A percentile compares a stretch with the other conserved stretches of the same genome.
Conservation (phyloP, 2,113 vertebrate genomes). For the Calypte anna region DNA sequence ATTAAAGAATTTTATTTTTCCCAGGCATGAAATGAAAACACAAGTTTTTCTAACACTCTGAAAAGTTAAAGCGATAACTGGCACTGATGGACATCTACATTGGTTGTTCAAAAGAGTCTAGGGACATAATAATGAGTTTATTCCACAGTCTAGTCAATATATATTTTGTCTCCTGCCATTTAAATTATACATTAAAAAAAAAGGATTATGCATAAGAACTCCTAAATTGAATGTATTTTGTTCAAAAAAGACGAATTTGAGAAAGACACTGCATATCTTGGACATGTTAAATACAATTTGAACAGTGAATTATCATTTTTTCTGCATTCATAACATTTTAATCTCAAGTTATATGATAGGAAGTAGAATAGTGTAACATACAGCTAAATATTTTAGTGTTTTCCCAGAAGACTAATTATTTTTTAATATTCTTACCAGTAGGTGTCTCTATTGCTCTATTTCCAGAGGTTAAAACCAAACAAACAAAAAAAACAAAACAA, state of each 20-base stretch:
- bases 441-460: conserved; percentile 66
- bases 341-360: background rate
- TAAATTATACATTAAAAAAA: background rate
- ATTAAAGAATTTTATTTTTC: background rate
- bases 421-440: conserved; percentile 53
- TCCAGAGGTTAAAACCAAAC: background rate
- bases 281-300: background rate
- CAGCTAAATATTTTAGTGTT: background rate
- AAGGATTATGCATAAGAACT: background rate
- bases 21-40: background rate
- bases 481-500: background rate
- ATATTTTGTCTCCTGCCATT: background rate
- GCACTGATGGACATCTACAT: background rate
- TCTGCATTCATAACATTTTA: background rate
- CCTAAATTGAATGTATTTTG: background rate
- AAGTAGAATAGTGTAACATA: background rate
- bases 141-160: background rate
- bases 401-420: background rate
- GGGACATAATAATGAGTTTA: background rate
- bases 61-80: background rate
- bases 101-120: background rate
- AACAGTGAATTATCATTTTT: background rate
- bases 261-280: background rate
- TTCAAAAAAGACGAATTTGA: background rate
- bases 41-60: background rate